phyloP scores from a whole-genome alignment of 2,113 vertebrate species.

The Mus musculus region GRCm39 chr17:29378001-29378500 shows the following conservation, averaged over 20 bases:
- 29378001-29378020: constrained; percentile 87
- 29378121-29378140: constrained; percentile 95
- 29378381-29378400: background rate
- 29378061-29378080: background rate
- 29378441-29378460: background rate
- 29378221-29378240: background rate
- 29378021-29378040: constrained; percentile 88
- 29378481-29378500: background rate
- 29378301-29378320: background rate
- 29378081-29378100: constrained; percentile 77
- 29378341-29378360: accelerated
- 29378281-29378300: accelerated
- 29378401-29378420: background rate
- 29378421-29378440: background rate
- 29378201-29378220: constrained; percentile 95
- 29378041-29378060: constrained; percentile 83
- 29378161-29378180: constrained; percentile 96
- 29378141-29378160: constrained; percentile 95
- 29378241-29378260: too few relatives aligned
- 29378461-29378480: too few relatives aligned
- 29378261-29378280: too few relatives aligned
- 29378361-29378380: accelerated
- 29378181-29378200: constrained; percentile 95
- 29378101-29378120: constrained; percentile 97
- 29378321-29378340: too few relatives aligned